phyloP scores from a whole-genome alignment of 2,113 vertebrate species.

The Apistogramma diplotaenia region DNA sequence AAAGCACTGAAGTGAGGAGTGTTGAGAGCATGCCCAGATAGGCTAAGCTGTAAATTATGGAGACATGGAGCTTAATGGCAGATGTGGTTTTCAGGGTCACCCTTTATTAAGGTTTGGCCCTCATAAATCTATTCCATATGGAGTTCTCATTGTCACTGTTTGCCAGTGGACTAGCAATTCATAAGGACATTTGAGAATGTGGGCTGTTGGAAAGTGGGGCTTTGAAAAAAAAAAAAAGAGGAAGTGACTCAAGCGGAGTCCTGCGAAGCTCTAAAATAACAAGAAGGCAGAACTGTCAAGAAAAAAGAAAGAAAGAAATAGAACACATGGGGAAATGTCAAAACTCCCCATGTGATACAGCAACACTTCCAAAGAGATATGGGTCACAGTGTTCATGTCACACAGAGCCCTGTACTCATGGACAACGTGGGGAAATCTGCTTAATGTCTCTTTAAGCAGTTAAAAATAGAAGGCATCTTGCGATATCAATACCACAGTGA shows the following conservation, averaged over 20 bases:
- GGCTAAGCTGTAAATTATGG: slow-evolving; percentile 48
- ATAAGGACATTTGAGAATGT: slow-evolving; percentile 5
- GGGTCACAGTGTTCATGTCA: slow-evolving; percentile 68
- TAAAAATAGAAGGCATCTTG: slow-evolving; percentile 42
- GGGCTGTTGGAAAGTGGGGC: slow-evolving; percentile 36
- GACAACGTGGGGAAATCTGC: slow-evolving; percentile 60
- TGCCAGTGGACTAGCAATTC: slow-evolving; percentile 37
- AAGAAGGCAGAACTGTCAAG: slow-evolving; percentile 61
- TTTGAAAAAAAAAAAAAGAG: slow-evolving; percentile 24
- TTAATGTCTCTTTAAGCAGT: slow-evolving; percentile 49
- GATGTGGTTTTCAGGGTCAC: slow-evolving; percentile 59
- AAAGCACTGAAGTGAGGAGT: slow-evolving; percentile 44
- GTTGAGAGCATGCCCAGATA: slow-evolving; percentile 48
- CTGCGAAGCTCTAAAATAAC: slow-evolving; percentile 60
- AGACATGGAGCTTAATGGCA: slow-evolving; percentile 59
- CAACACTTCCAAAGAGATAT: slow-evolving; percentile 65
- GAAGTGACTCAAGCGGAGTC: slow-evolving; percentile 12
- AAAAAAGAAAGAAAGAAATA: slow-evolving; percentile 49
- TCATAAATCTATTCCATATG: slow-evolving; percentile 65
- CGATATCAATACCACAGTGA: background rate
- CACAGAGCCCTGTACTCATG: slow-evolving; percentile 38
- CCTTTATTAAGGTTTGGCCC: slow-evolving; percentile 65
- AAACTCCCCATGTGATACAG: slow-evolving; percentile 63
- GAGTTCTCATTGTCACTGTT: slow-evolving; percentile 54
- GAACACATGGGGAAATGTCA: slow-evolving; percentile 70